phyloP scores from a whole-genome alignment of 2,888 invertebrate species.

The Chaitophorus viminalis region DNA sequence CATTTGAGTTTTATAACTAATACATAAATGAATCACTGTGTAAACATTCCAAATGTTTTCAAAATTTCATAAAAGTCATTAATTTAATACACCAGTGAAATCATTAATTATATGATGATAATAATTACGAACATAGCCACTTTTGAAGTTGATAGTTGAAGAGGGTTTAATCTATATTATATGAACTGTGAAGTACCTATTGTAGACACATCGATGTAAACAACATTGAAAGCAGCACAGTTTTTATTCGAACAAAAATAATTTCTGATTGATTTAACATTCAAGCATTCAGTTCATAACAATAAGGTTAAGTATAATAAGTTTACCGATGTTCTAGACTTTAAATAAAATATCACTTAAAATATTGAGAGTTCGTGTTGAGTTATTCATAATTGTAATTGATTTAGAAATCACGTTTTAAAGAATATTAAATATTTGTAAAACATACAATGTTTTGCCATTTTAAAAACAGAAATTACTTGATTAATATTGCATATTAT shows the following conservation, averaged over 20 bases:
- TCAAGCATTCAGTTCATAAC: too few relatives aligned
- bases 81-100: too few relatives aligned
- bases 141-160: background rate
- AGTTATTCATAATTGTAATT: background rate
- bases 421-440: background rate
- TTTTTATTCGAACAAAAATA: constrained; percentile 4
- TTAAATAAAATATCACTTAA: background rate
- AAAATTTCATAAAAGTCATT: too few relatives aligned
- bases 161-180: background rate
- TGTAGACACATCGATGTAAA: background rate
- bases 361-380: background rate
- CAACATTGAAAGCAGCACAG: background rate
- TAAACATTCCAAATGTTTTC: too few relatives aligned
- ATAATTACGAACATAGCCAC: background rate
- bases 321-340: background rate
- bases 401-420: background rate
- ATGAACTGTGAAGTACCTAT: background rate
- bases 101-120: background rate
- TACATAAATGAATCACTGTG: too few relatives aligned
- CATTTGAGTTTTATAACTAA: too few relatives aligned
- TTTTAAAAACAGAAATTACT: too few relatives aligned
- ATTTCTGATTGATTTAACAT: constrained; percentile 5
- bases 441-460: too few relatives aligned
- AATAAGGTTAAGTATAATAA: constrained; percentile 10
- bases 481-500: too few relatives aligned